Evolutionary conservation across 23 tunicate species (phyloP).

Genomic region (Botrylloides violaceus): DNA sequence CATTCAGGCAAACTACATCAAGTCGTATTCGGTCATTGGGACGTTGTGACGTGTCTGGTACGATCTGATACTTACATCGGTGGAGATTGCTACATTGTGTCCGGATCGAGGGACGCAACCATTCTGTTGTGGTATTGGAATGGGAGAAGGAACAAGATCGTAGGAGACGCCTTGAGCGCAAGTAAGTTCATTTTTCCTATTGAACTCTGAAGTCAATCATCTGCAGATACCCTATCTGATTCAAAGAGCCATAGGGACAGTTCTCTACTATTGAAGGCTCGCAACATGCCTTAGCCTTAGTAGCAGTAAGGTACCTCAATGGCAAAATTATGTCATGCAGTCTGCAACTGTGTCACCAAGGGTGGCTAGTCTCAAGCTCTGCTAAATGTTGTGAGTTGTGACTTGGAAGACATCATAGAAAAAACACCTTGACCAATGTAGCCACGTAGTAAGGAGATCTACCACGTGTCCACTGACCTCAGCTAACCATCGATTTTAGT

Average conservation of each 20-base stretch:
- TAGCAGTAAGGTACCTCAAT: too few species aligned
- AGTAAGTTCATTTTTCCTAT: constrained; percentile 20
- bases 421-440: too few species aligned
- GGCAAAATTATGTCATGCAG: too few species aligned
- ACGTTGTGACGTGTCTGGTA: constrained; percentile 86
- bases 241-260: not conserved
- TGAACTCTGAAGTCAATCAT: not conserved
- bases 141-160: constrained; percentile 69
- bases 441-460: too few species aligned
- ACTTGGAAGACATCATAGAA: too few species aligned
- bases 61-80: constrained; percentile 93
- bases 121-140: constrained; percentile 99
- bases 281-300: too few species aligned
- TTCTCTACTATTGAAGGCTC: not conserved
- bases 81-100: constrained; percentile 96
- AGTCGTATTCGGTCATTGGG: constrained; percentile 93
- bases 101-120: constrained; percentile 96
- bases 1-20: constrained; percentile 72
- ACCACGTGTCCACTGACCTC: too few species aligned
- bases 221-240: too few species aligned
- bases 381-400: too few species aligned
- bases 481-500: too few species aligned
- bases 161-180: constrained; percentile 70
- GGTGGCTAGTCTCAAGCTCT: too few species aligned
- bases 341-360: too few species aligned